Percentiles rank a stretch among this genome's conserved stretches.
These are phyloP conservation scores for Molothrus aeneus DNA, from an alignment of 2,797 vertebrate species.

Conservation along the genomic window DNA sequence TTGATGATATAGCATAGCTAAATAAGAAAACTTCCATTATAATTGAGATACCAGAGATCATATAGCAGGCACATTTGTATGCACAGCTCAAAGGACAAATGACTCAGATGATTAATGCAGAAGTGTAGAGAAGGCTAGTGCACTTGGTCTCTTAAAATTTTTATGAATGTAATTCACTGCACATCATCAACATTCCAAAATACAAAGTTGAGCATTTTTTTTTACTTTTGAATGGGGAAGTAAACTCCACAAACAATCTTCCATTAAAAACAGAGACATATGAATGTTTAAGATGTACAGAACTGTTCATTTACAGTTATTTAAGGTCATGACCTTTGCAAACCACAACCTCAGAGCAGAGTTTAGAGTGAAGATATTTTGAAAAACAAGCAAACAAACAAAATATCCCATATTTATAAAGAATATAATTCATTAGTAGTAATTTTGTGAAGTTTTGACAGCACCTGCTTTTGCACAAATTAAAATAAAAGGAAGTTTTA, in stretches of 20 bases:
- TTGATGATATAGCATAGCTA: slow-evolving; percentile 2
- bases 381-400: background rate
- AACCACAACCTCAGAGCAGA: background rate
- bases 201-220: background rate
- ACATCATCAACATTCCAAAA: background rate
- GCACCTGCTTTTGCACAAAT: background rate
- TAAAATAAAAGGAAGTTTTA: background rate
- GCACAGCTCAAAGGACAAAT: background rate
- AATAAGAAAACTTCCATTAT: slow-evolving; percentile 27
- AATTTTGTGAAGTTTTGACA: background rate
- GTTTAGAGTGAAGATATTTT: background rate
- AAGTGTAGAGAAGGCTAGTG: background rate
- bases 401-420: background rate
- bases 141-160: background rate
- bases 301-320: background rate
- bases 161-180: background rate
- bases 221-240: background rate
- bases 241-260: background rate
- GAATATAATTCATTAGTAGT: background rate
- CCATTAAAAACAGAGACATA: background rate
- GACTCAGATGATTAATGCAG: background rate
- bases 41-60: slow-evolving; percentile 22
- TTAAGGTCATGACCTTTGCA: background rate
- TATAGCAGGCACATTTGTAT: background rate
- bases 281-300: background rate